phyloP scores from a whole-genome alignment of 2,797 vertebrate genomes.

The Eulemur albifrons region DNA sequence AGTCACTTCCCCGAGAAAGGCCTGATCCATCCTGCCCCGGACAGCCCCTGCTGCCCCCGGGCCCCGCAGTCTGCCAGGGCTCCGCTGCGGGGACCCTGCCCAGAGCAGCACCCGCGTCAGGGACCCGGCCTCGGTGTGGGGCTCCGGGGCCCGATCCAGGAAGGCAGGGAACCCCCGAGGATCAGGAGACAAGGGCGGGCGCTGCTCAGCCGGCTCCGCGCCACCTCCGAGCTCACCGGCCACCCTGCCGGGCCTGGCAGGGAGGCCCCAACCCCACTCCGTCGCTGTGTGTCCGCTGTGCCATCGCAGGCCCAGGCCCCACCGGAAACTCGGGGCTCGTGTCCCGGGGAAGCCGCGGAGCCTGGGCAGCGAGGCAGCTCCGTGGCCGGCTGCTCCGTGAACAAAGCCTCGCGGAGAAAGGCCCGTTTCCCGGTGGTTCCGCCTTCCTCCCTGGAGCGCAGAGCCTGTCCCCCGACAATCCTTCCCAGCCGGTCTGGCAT shows the following conservation, averaged over 20 bases:
- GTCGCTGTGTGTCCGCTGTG: neutral
- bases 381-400: neutral
- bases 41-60: neutral
- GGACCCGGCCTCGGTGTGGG: neutral
- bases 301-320: neutral
- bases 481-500: neutral
- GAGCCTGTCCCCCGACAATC: accelerated
- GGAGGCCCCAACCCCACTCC: neutral
- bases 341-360: neutral
- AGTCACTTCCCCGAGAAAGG: slow-evolving; percentile 53
- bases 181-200: neutral
- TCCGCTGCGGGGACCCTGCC: neutral
- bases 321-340: accelerated
- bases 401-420: neutral
- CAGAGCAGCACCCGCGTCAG: neutral
- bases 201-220: neutral
- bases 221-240: too few relatives aligned
- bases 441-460: neutral
- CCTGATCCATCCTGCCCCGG: slow-evolving; percentile 42
- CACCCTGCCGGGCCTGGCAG: neutral
- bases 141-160: neutral
- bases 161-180: neutral
- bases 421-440: neutral
- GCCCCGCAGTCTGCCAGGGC: neutral
- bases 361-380: accelerated